Percentiles rank a stretch among this genome's conserved stretches.
Evolutionary conservation across 2,797 vertebrate species (phyloP).

Genomic region (Neosalanx taihuensis): DNA sequence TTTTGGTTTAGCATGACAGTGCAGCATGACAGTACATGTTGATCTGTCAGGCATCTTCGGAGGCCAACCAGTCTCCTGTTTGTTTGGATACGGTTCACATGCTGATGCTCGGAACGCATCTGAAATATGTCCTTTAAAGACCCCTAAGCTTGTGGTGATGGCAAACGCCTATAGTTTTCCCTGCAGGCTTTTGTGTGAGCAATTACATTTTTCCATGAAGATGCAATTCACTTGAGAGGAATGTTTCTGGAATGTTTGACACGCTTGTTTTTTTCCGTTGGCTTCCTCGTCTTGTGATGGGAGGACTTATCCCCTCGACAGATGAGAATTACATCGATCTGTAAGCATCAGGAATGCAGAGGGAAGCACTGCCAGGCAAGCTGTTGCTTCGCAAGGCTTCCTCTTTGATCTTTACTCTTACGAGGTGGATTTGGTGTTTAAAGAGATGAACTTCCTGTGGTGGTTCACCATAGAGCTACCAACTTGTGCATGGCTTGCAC

Average conservation of each 20-base stretch:
- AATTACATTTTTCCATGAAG: constrained; percentile 65
- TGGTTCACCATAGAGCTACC: neutral
- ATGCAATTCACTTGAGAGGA: constrained; percentile 68
- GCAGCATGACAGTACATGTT: neutral
- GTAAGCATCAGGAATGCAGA: constrained; percentile 63
- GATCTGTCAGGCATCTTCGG: neutral
- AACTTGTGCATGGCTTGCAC: neutral
- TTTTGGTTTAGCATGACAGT: neutral
- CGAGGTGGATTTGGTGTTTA: constrained; percentile 32
- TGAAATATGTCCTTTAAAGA: neutral
- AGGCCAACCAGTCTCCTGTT: neutral
- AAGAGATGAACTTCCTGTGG: neutral
- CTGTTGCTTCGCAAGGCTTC: constrained; percentile 19
- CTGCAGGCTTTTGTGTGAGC: constrained; percentile 48
- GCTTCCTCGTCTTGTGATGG: constrained; percentile 71
- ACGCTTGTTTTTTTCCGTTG: constrained; percentile 62
- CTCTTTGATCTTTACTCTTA: constrained; percentile 51
- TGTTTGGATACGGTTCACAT: constrained; percentile 1
- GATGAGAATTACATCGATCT: constrained; percentile 69
- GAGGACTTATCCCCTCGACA: constrained; percentile 71
- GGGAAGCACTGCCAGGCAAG: constrained; percentile 43
- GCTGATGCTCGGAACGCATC: neutral
- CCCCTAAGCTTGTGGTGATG: neutral
- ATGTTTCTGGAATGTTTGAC: constrained; percentile 70
- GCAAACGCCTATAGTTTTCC: constrained; percentile 56